Evolutionary conservation across 2,888 invertebrate genomes (phyloP).

Genomic region (Stenodera caucasica): DNA sequence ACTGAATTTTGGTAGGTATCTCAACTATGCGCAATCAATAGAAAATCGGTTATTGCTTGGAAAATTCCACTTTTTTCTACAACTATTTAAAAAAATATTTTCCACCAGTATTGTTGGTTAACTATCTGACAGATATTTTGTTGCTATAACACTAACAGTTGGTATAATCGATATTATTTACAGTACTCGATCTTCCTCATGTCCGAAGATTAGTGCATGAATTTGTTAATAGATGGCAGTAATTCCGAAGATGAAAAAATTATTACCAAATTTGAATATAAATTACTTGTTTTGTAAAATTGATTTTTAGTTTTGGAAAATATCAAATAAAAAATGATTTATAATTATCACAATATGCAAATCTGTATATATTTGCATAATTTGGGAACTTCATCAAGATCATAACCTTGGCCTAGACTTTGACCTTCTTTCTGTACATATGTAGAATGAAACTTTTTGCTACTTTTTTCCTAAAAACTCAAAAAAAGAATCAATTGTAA

Average conservation of each 20-base stretch:
- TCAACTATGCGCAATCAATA: too few species aligned
- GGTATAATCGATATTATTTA: background rate
- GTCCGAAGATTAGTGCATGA: too few species aligned
- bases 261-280: background rate
- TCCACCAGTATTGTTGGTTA: background rate
- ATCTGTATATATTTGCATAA: background rate
- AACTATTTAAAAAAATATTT: background rate
- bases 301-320: background rate
- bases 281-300: too few species aligned
- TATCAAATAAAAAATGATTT: background rate
- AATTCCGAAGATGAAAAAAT: background rate
- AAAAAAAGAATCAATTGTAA: background rate
- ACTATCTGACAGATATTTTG: background rate
- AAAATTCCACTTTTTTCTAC: background rate
- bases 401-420: slow-evolving; percentile 16
- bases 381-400: background rate
- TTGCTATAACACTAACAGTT: background rate
- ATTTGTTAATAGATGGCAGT: background rate
- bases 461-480: background rate
- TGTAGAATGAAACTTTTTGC: background rate
- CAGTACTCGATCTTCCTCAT: background rate
- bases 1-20: too few species aligned
- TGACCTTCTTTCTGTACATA: slow-evolving; percentile 9
- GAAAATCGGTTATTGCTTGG: too few species aligned
- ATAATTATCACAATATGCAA: background rate